Conservation (phyloP, 2,888 invertebrate species). For the Conistra vaccinii region DNA sequence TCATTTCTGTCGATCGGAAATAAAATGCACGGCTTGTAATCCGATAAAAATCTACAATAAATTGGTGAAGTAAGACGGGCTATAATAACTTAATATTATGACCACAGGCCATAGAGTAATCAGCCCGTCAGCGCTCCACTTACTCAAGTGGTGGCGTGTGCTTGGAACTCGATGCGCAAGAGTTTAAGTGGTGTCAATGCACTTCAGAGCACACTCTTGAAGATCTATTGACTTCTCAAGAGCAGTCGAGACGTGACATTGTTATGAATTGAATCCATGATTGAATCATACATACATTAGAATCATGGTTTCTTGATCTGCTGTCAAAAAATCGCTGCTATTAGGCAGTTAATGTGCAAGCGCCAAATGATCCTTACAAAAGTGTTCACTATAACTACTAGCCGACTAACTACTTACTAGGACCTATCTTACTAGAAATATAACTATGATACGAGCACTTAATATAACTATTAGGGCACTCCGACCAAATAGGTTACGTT, state of each 20-base stretch:
- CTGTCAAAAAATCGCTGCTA: not conserved
- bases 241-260: constrained; percentile 10
- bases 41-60: not conserved
- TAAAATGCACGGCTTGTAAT: too few species aligned
- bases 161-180: constrained; percentile 38
- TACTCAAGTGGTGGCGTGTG: constrained; percentile 5
- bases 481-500: too few species aligned
- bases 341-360: not conserved
- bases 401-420: too few species aligned
- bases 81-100: constrained; percentile 45
- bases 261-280: not conserved
- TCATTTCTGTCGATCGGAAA: too few species aligned
- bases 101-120: constrained; percentile 35
- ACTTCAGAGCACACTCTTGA: constrained; percentile 31
- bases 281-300: too few species aligned
- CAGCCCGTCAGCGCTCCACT: constrained; percentile 38
- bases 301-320: not conserved
- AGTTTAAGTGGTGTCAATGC: constrained; percentile 54
- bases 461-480: too few species aligned
- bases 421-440: too few species aligned
- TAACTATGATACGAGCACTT: too few species aligned
- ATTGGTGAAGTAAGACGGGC: not conserved
- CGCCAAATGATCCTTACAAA: too few species aligned
- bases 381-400: too few species aligned
- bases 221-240: constrained; percentile 34